A percentile compares a stretch with the other conserved stretches of the same genome.
These are phyloP conservation scores for Prunella fulvescens DNA, from an alignment of 2,113 vertebrate genomes.

Conservation along the genomic window DNA sequence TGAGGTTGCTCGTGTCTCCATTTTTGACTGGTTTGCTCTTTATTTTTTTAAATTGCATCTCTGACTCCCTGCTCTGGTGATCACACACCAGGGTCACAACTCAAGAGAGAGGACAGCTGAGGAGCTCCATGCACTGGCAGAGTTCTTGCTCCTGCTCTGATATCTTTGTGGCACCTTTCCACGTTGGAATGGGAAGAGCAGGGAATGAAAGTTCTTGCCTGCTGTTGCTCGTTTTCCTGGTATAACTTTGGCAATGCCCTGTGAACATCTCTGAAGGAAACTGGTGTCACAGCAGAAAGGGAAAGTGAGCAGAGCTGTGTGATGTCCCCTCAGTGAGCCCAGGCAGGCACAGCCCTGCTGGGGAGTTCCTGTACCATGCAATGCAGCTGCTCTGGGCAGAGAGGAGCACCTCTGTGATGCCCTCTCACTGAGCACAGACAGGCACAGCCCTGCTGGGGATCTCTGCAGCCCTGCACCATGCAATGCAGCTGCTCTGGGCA, in stretches of 20 bases:
- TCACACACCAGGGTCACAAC: not conserved
- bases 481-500: no score
- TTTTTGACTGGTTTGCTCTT: not conserved
- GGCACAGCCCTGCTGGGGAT: no score
- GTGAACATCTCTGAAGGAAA: not conserved
- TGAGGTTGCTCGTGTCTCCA: not conserved
- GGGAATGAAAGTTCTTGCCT: accelerated
- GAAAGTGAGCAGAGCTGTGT: not conserved
- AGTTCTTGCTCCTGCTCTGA: not conserved
- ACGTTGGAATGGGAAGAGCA: accelerated
- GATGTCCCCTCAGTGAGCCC: no score
- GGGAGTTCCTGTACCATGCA: accelerated
- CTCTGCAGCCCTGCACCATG: no score
- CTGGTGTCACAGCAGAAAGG: accelerated
- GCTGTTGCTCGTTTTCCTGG: not conserved
- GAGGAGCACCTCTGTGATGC: no score
- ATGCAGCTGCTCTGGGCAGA: no score
- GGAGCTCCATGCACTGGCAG: not conserved
- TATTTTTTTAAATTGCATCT: not conserved
- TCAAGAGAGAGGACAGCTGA: not conserved
- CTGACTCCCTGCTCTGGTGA: not conserved
- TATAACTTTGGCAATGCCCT: accelerated
- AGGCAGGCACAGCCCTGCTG: not conserved
- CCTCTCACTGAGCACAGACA: no score
- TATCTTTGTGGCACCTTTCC: not conserved